phyloP scores from a whole-genome alignment of 2,888 invertebrate genomes.

The Stegana nigrithorax region DNA sequence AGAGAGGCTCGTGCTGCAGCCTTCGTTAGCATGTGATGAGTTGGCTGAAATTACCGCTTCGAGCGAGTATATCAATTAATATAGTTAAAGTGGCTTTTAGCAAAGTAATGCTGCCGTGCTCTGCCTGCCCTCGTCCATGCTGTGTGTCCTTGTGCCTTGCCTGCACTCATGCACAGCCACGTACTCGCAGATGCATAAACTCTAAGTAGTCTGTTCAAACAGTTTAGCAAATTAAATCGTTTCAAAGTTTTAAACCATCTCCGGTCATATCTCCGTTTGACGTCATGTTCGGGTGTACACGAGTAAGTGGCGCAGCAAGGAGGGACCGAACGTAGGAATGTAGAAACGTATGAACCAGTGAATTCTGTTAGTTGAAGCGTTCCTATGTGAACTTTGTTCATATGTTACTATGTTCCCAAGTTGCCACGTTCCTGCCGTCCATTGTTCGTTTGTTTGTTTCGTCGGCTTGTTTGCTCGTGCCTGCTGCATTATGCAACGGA shows the following conservation, averaged over 20 bases:
- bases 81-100: constrained; percentile 51
- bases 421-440: no score
- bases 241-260: constrained; percentile 23
- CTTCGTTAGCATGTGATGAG: constrained; percentile 20
- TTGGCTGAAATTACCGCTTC: constrained; percentile 55
- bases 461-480: neutral
- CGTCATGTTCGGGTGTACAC: neutral
- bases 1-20: neutral
- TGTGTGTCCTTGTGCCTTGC: neutral
- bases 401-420: no score
- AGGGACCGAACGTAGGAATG: no score
- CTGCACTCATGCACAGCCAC: neutral
- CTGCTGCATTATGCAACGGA: constrained; percentile 4
- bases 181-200: neutral
- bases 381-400: no score
- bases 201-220: neutral
- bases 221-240: constrained; percentile 48
- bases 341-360: no score
- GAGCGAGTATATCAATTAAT: constrained; percentile 58
- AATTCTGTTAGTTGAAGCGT: no score
- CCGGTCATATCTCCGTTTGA: constrained; percentile 2
- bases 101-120: constrained; percentile 11
- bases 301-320: no score
- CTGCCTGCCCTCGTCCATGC: neutral
- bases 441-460: constrained; percentile 12